Conservation (phyloP, 2,888 invertebrate genomes). For the Cotesia congregata region DNA sequence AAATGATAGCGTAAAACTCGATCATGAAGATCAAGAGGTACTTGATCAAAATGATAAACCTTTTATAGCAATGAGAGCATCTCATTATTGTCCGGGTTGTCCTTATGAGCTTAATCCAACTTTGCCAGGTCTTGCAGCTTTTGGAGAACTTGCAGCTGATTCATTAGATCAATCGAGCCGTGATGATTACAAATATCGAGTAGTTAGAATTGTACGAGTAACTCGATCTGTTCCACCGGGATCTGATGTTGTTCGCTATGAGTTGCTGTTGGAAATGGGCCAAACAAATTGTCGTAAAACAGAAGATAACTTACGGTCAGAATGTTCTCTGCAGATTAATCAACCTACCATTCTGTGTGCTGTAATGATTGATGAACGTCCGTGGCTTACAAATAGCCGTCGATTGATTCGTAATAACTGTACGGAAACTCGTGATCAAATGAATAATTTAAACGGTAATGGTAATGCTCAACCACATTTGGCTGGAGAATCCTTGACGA, state of each 20-base stretch:
- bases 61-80: constrained; percentile 62
- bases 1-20: constrained; percentile 54
- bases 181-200: constrained; percentile 62
- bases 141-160: constrained; percentile 57
- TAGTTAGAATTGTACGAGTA: constrained; percentile 59
- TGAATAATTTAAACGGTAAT: constrained; percentile 53
- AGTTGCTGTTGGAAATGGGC: constrained; percentile 61
- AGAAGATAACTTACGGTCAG: constrained; percentile 53
- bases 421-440: constrained; percentile 52
- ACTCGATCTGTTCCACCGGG: constrained; percentile 62
- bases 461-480: constrained; percentile 46
- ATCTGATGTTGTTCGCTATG: constrained; percentile 60
- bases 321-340: constrained; percentile 58
- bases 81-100: constrained; percentile 65
- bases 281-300: constrained; percentile 62
- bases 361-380: constrained; percentile 62
- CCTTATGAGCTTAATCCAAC: constrained; percentile 65
- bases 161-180: constrained; percentile 60
- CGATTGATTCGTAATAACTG: constrained; percentile 64
- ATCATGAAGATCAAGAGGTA: constrained; percentile 60
- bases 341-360: constrained; percentile 57
- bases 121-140: constrained; percentile 59
- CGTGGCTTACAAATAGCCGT: constrained; percentile 57
- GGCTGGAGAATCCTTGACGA: constrained; percentile 37
- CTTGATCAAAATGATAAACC: constrained; percentile 61